Evolutionary conservation across 2,113 vertebrate species (phyloP).

Genomic region (Todiramphus saurophagus): DNA sequence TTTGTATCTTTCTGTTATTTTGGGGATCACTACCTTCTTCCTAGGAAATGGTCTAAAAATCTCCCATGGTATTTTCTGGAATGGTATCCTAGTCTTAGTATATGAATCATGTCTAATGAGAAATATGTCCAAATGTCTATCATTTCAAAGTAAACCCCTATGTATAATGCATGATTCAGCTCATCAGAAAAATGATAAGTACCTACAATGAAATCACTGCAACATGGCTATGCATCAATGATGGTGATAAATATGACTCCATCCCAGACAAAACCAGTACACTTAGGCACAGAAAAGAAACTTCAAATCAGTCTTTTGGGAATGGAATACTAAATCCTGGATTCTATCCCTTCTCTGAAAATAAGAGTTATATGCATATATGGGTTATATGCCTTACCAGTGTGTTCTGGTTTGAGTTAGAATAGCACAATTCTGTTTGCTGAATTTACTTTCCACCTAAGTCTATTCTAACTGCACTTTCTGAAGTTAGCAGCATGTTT

Average conservation of each 20-base stretch:
- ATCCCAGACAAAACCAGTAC: background rate
- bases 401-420: too few species aligned
- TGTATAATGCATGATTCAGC: background rate
- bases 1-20: background rate
- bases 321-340: background rate
- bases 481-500: too few species aligned
- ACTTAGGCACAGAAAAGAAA: background rate
- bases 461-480: too few species aligned
- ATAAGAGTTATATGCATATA: background rate
- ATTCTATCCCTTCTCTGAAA: background rate
- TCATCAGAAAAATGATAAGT: background rate
- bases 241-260: background rate
- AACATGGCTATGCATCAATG: background rate
- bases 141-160: background rate
- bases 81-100: background rate
- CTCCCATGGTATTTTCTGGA: background rate
- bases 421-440: too few species aligned
- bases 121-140: background rate
- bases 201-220: background rate
- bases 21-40: background rate
- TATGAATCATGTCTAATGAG: background rate
- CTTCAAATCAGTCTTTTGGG: background rate
- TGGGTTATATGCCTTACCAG: too few species aligned
- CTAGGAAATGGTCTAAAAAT: background rate
- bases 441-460: too few species aligned